phyloP scores from a whole-genome alignment of 2,113 vertebrate genomes.

The Tetrax tetrax region DNA sequence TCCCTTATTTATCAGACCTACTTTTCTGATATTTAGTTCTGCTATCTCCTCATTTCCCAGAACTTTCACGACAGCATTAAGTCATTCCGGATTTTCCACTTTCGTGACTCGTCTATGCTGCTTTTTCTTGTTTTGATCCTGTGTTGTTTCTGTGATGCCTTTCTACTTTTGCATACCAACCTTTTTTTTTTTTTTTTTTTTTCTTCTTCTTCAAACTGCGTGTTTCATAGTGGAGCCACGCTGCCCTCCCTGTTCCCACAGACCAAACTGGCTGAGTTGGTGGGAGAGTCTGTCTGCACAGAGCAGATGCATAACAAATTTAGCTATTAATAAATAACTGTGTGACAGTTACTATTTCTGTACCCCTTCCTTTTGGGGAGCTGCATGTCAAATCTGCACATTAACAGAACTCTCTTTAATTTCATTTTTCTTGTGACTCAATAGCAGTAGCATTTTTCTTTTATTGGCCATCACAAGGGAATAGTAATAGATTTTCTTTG shows the following conservation, averaged over 20 bases:
- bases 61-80: neutral
- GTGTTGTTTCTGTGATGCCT: conserved; percentile 1
- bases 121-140: neutral
- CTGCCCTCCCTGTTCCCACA: conserved; percentile 32
- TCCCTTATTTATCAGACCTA: neutral
- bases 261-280: conserved; percentile 9
- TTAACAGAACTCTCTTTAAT: conserved; percentile 46
- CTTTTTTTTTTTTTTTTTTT: neutral
- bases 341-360: conserved; percentile 35
- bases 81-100: conserved; percentile 44
- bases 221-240: neutral
- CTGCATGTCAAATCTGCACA: conserved; percentile 28
- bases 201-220: neutral
- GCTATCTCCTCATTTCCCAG: neutral
- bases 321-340: conserved; percentile 43
- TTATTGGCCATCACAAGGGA: conserved; percentile 59
- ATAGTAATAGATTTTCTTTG: conserved; percentile 68
- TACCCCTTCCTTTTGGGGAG: conserved; percentile 17
- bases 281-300: conserved; percentile 23
- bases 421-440: conserved; percentile 47
- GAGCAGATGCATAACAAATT: conserved; percentile 25
- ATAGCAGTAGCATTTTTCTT: conserved; percentile 50
- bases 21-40: conserved; percentile 21
- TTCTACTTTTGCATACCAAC: neutral
- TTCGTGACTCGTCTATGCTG: neutral